These are phyloP conservation scores for Polydrusus pterygomalis DNA, from an alignment of 2,888 invertebrate genomes.

Conservation along the genomic window DNA sequence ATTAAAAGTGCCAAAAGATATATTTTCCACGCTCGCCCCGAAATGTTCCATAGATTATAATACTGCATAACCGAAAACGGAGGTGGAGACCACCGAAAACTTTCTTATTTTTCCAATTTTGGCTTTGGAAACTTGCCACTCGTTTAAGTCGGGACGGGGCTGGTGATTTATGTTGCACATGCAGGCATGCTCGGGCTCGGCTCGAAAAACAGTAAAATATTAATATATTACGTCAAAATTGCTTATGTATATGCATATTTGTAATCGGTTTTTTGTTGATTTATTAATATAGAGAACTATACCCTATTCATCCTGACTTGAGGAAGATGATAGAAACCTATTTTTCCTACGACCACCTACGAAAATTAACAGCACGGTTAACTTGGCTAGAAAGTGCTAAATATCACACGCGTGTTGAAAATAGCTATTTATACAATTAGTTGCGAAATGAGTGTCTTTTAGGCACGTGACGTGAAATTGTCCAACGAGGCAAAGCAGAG, in stretches of 20 bases:
- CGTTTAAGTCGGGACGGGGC: conserved; percentile 13
- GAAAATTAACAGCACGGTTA: too few relatives aligned
- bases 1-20: neutral
- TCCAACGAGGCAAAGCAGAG: too few relatives aligned
- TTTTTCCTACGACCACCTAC: too few relatives aligned
- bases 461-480: too few relatives aligned
- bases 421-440: too few relatives aligned
- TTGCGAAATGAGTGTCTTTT: too few relatives aligned
- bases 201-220: conserved; percentile 21
- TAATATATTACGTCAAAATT: conserved; percentile 34
- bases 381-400: too few relatives aligned
- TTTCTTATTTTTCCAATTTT: conserved; percentile 50
- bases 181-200: conserved; percentile 1
- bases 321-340: too few relatives aligned
- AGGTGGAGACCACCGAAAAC: conserved; percentile 35
- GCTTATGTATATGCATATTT: conserved; percentile 28
- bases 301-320: neutral
- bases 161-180: conserved; percentile 30
- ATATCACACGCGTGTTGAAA: too few relatives aligned
- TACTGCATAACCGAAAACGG: conserved; percentile 24
- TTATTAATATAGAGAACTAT: neutral
- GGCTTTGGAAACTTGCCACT: conserved; percentile 51
- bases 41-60: conserved; percentile 42
- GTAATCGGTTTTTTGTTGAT: conserved; percentile 7
- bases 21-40: conserved; percentile 18